Percentiles rank a stretch among this genome's conserved stretches.
Evolutionary conservation across 2,888 invertebrate species (phyloP).

Genomic region (Dicycla oo): DNA sequence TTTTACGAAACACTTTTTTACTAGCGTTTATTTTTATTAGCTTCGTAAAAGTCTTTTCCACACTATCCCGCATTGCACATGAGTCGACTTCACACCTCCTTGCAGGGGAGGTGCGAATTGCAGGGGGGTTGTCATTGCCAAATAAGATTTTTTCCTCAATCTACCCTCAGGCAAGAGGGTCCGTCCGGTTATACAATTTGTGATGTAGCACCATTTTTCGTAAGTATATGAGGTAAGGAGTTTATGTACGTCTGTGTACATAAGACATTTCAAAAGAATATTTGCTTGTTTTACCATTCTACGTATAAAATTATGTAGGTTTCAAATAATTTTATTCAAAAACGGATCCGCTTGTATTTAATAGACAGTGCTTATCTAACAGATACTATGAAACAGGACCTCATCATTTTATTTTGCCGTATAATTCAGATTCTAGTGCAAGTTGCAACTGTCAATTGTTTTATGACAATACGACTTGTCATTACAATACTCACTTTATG

Average conservation of each 20-base stretch:
- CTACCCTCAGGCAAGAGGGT: slow-evolving; percentile 70
- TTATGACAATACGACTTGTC: neutral
- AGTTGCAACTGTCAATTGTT: neutral
- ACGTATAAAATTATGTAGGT: neutral
- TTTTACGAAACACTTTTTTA: neutral
- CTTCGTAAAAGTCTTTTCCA: slow-evolving; percentile 60
- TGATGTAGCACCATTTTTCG: slow-evolving; percentile 66
- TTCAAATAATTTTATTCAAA: neutral
- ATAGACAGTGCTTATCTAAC: neutral
- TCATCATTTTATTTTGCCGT: neutral
- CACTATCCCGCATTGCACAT: slow-evolving; percentile 70
- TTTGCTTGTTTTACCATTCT: neutral
- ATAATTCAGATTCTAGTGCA: neutral
- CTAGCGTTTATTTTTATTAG: neutral
- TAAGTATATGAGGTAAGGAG: slow-evolving; percentile 43
- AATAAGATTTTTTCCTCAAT: slow-evolving; percentile 90
- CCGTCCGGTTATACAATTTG: slow-evolving; percentile 85
- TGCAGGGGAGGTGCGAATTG: slow-evolving; percentile 83
- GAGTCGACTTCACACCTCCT: slow-evolving; percentile 74
- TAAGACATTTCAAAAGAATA: neutral
- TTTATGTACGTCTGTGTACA: slow-evolving; percentile 24
- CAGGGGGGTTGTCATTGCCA: slow-evolving; percentile 81
- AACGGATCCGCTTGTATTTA: neutral
- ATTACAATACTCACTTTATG: neutral
- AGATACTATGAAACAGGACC: neutral